These are phyloP conservation scores for Tillus elongatus DNA, from an alignment of 2,888 invertebrate genomes.

Conservation along the genomic window DNA sequence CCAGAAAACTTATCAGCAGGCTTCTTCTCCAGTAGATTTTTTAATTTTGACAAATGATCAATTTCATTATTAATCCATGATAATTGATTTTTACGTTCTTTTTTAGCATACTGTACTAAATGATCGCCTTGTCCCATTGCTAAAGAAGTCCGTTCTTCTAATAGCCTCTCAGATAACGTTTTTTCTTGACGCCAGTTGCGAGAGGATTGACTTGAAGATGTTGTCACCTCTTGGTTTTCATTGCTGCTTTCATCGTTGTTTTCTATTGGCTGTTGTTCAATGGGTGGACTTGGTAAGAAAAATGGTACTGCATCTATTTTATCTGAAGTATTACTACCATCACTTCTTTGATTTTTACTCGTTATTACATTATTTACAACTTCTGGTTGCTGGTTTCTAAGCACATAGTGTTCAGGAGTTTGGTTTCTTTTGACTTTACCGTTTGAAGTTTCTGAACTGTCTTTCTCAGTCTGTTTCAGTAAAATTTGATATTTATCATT, in stretches of 20 bases:
- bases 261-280: too few species aligned
- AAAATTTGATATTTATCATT: too few species aligned
- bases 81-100: slow-evolving; percentile 47
- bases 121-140: slow-evolving; percentile 24
- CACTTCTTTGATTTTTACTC: slow-evolving; percentile 4
- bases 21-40: slow-evolving; percentile 36
- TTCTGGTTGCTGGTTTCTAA: slow-evolving; percentile 15
- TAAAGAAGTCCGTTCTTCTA: slow-evolving; percentile 31
- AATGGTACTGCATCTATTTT: too few species aligned
- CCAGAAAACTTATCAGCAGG: slow-evolving; percentile 6
- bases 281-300: background rate
- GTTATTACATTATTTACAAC: slow-evolving; percentile 7
- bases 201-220: slow-evolving; percentile 5
- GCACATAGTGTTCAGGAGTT: too few species aligned
- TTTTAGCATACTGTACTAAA: slow-evolving; percentile 39
- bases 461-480: too few species aligned
- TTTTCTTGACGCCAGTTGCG: slow-evolving; percentile 43
- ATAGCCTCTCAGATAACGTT: slow-evolving; percentile 43
- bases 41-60: slow-evolving; percentile 46
- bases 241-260: slow-evolving; percentile 9
- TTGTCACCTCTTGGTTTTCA: slow-evolving; percentile 8
- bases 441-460: too few species aligned
- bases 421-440: too few species aligned
- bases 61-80: slow-evolving; percentile 52
- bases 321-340: slow-evolving; percentile 9